Conservation (phyloP, 2,797 vertebrate species). For the Onychomys torridus region DNA sequence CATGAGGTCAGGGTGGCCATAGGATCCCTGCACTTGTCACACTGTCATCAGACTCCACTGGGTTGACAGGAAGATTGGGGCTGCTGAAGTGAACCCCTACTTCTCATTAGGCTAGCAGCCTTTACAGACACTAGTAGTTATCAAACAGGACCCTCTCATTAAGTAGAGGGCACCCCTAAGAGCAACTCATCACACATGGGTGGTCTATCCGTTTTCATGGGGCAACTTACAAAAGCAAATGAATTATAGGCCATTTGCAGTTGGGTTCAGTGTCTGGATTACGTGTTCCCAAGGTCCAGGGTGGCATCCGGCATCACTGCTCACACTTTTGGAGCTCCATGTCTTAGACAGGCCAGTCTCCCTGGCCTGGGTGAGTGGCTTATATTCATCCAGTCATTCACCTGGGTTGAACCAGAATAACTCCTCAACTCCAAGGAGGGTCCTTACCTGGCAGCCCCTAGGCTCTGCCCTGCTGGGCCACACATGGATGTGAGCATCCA, state of each 20-base stretch:
- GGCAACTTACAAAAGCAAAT: slow-evolving; percentile 67
- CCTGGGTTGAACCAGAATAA: slow-evolving; percentile 67
- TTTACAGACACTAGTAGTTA: background rate
- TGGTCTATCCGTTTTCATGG: slow-evolving; percentile 65
- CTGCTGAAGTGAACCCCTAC: background rate
- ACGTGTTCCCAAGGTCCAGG: slow-evolving; percentile 47
- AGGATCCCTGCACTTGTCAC: background rate
- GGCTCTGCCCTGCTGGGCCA: slow-evolving; percentile 49
- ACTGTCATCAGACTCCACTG: background rate
- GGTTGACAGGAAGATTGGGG: background rate
- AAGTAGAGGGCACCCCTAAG: background rate
- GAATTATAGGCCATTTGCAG: slow-evolving; percentile 69
- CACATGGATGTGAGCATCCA: slow-evolving; percentile 79
- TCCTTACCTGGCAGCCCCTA: slow-evolving; percentile 29
- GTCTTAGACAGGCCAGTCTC: slow-evolving; percentile 72
- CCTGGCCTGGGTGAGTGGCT: slow-evolving; percentile 67
- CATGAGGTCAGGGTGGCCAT: slow-evolving; percentile 68
- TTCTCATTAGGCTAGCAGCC: background rate
- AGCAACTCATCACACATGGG: slow-evolving; percentile 59
- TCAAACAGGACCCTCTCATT: background rate
- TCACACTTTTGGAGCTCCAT: slow-evolving; percentile 38
- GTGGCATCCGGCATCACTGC: background rate
- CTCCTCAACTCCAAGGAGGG: slow-evolving; percentile 72
- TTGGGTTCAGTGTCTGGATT: slow-evolving; percentile 59
- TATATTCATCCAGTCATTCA: background rate